A percentile compares a stretch with the other conserved stretches of the same genome.
These are phyloP conservation scores for Nemopilema nomurai DNA, from an alignment of 30 jellyfish, hydroid and myxozoan species.

Conservation along the genomic window DNA sequence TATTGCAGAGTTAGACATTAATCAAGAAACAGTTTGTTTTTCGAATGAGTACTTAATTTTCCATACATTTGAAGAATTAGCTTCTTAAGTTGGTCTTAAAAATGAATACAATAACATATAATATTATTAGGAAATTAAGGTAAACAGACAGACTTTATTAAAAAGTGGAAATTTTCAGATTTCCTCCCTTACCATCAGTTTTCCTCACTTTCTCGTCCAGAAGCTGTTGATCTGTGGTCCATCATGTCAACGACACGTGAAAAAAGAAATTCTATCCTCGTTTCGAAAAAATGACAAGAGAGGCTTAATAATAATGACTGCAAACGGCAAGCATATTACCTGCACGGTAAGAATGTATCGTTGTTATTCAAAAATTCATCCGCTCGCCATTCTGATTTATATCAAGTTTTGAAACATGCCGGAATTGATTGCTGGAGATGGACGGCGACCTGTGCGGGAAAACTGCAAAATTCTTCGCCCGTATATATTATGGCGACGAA, in stretches of 20 bases:
- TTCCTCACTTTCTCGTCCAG: neutral
- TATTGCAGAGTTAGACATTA: no score
- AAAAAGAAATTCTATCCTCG: neutral
- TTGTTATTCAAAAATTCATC: neutral
- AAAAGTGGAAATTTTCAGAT: no score
- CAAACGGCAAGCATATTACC: neutral
- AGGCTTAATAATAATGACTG: neutral
- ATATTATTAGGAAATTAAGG: no score
- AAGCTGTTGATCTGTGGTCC: neutral
- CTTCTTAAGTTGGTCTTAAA: no score
- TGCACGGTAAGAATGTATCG: neutral
- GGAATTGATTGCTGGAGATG: slow-evolving; percentile 41
- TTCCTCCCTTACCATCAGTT: neutral
- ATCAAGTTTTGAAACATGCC: slow-evolving; percentile 5
- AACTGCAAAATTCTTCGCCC: slow-evolving; percentile 59
- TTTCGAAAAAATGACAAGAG: neutral
- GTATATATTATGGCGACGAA: slow-evolving; percentile 40
- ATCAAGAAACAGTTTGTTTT: neutral
- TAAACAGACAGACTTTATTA: no score
- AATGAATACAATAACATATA: no score
- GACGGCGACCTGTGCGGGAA: slow-evolving; percentile 45
- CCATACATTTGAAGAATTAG: no score
- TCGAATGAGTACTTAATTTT: no score
- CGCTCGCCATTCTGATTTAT: no score
- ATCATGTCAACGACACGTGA: neutral